Percentiles rank a stretch among this genome's conserved stretches.
phyloP scores from a whole-genome alignment of 92 coral and sea anemone species.

The Phymanthus crucifer region DNA sequence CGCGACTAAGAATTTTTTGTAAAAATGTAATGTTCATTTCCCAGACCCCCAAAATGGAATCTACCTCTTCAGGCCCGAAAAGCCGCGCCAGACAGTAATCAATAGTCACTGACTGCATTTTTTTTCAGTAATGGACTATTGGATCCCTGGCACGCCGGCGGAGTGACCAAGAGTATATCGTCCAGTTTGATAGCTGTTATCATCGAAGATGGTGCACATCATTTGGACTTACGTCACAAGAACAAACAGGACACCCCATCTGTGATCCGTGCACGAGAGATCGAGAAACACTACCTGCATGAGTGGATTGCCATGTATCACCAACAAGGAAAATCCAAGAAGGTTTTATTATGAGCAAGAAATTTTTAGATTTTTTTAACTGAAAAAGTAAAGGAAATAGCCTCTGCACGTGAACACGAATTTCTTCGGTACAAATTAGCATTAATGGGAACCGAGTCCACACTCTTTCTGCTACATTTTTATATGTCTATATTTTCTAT shows the following conservation, averaged over 20 bases:
- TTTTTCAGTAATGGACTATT: constrained; percentile 74
- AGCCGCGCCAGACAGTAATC: no score
- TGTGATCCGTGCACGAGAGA: constrained; percentile 76
- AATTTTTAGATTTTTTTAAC: no score
- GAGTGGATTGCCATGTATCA: constrained; percentile 72
- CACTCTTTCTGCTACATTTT: no score
- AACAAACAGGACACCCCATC: constrained; percentile 86
- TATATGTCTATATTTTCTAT: no score
- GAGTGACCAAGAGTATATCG: constrained; percentile 76
- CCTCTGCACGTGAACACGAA: no score
- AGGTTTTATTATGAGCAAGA: not conserved
- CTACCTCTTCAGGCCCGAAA: no score
- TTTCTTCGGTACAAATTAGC: no score
- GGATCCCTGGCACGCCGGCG: constrained; percentile 98
- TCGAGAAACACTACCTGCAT: constrained; percentile 70
- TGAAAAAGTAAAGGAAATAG: no score
- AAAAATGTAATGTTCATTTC: no score
- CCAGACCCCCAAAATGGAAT: no score
- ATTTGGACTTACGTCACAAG: constrained; percentile 88
- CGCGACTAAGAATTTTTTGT: no score
- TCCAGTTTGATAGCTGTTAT: constrained; percentile 85
- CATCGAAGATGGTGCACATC: constrained; percentile 95
- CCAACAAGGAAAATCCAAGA: not conserved
- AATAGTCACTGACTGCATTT: not conserved
- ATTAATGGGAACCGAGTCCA: no score